Evolutionary conservation across 2,113 vertebrate genomes (phyloP), one percentile per base, ranked within the genome.

Genomic region (Ammodytes marinus): DNA sequence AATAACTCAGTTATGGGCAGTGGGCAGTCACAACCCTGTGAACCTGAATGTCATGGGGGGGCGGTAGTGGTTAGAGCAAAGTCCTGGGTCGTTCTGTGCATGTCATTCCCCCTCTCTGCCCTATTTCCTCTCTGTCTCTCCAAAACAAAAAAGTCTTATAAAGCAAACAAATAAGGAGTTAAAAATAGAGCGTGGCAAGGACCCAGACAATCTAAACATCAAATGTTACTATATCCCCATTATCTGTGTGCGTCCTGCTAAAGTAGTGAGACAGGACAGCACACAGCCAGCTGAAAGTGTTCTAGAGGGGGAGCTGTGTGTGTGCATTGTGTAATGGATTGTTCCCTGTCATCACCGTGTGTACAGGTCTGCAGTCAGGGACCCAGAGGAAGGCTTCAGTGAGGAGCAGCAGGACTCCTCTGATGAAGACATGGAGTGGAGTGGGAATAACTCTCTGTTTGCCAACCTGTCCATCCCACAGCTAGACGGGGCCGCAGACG

Each of bases 341-440:
- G 61, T 40, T 59, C 14, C 27, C 50, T 77, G 59, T 85, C 37
- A 2, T 75, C 47, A 7, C 15, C 42, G 0, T 74, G 3, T 53
- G 2, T 19, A 11, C 92, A 98, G 97, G 90, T 90, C 93, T 52
- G 69, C 74, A 59, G 89, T 84, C 70, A 97, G 92, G 94, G 97
- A 94, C 69, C 78, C 83, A 40, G 95, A 95, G 68, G 96, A 95
- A 69, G 94, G 94, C 84, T 96, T 95, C 66, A 95, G 96, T 35
- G 97, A 99, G 69, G 96, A 96, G 49, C 96, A 97, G 58, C 96
- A 96, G 77, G 96, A 96, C 0, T 97, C 96, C 57, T 97, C 96
- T 27, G 98, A 98, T 64, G 97, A 98, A 78, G 97, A 99, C 93
- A 97, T 98, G 96, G 97, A 98, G 49, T 99, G 98, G 97, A 97